Evolutionary conservation across 2,113 vertebrate species (phyloP).

Genomic region (Catharus fuscescens): DNA sequence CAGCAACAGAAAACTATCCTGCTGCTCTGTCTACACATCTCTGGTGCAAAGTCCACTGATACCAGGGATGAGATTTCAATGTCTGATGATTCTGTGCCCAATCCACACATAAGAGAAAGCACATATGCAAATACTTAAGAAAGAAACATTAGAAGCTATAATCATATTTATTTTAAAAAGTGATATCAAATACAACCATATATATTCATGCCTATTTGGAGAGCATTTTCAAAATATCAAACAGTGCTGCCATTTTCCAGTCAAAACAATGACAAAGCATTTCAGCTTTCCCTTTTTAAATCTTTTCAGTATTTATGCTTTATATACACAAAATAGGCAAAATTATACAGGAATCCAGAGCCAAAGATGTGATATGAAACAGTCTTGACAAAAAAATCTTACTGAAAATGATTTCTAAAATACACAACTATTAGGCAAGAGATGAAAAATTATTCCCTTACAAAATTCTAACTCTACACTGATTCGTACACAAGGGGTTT

Average conservation of each 20-base stretch:
- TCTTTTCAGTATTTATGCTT: slow-evolving; percentile 24
- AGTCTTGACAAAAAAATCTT: not conserved
- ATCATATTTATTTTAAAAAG: slow-evolving; percentile 75
- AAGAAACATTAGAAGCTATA: slow-evolving; percentile 61
- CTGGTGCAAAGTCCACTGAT: not conserved
- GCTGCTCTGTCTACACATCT: not conserved
- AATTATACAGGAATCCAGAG: slow-evolving; percentile 27
- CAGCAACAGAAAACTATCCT: not conserved
- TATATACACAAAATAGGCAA: slow-evolving; percentile 58
- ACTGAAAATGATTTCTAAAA: slow-evolving; percentile 20
- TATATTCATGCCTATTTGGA: slow-evolving; percentile 59
- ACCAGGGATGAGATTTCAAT: not conserved
- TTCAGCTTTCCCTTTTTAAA: slow-evolving; percentile 6
- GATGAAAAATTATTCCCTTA: not conserved
- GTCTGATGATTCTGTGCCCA: not conserved
- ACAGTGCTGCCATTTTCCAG: slow-evolving; percentile 43
- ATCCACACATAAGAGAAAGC: not conserved
- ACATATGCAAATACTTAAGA: not conserved
- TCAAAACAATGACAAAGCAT: slow-evolving; percentile 37
- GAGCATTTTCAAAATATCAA: slow-evolving; percentile 48
- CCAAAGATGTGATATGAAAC: not conserved
- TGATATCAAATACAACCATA: slow-evolving; percentile 71
- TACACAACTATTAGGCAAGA: slow-evolving; percentile 11
- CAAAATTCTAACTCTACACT: not conserved
- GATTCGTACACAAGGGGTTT: not conserved